Percentiles rank a stretch among this genome's conserved stretches.
Evolutionary conservation across 2,797 vertebrate species (phyloP).

Genomic region (Phoxinus dragarum): DNA sequence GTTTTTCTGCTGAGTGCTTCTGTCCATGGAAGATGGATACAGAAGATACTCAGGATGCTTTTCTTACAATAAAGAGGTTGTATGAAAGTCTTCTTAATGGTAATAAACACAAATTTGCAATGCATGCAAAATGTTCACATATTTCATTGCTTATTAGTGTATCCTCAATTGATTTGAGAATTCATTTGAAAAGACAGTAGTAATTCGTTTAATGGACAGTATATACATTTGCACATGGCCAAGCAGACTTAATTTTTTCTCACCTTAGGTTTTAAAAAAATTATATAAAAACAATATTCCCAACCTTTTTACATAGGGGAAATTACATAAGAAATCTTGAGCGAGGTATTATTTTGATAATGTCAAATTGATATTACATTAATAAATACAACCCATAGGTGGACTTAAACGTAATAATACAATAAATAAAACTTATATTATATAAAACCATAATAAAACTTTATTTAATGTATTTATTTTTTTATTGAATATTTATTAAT

Average conservation of each 20-base stretch:
- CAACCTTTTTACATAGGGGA: too few species aligned
- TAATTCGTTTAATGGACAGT: too few species aligned
- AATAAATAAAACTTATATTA: too few species aligned
- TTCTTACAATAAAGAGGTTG: conserved; percentile 9
- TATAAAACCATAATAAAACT: not conserved
- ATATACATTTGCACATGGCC: too few species aligned
- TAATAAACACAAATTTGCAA: conserved; percentile 1
- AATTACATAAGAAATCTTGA: too few species aligned
- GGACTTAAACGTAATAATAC: too few species aligned
- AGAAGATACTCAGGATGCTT: conserved; percentile 1
- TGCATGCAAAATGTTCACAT: not conserved
- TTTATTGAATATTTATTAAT: not conserved
- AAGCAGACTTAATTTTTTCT: too few species aligned
- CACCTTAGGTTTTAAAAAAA: too few species aligned
- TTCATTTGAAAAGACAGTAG: too few species aligned
- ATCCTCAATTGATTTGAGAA: not conserved
- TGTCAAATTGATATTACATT: too few species aligned
- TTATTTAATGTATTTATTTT: not conserved
- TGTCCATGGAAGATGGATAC: not conserved
- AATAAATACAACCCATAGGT: not conserved
- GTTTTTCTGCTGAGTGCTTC: conserved; percentile 5
- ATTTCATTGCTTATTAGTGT: not conserved
- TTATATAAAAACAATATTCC: too few species aligned
- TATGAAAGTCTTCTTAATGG: not conserved
- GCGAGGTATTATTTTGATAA: too few species aligned